These are phyloP conservation scores for Antrozous pallidus DNA, from an alignment of 2,797 vertebrate genomes.

Conservation along the genomic window DNA sequence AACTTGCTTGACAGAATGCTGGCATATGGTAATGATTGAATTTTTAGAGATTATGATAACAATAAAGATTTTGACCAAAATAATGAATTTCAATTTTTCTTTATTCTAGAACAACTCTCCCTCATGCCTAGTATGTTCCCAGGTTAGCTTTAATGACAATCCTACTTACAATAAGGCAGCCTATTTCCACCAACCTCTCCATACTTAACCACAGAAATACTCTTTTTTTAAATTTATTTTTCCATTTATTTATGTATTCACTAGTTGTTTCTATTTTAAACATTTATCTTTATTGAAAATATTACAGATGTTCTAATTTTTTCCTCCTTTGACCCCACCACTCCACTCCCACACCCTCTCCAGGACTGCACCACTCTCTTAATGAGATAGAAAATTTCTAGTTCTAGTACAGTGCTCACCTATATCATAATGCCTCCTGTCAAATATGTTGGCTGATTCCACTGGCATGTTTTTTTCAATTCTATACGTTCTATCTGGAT, in stretches of 20 bases:
- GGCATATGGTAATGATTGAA: not conserved
- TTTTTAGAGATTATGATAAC: conserved; percentile 13
- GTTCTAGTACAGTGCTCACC: not conserved
- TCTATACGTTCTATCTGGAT: not conserved
- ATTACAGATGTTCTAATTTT: too few relatives aligned
- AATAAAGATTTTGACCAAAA: not conserved
- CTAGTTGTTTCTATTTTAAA: too few relatives aligned
- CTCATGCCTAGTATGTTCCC: not conserved
- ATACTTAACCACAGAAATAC: not conserved
- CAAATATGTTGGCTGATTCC: conserved; percentile 6
- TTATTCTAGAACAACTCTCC: not conserved
- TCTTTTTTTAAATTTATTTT: too few relatives aligned
- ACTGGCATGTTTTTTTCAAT: conserved; percentile 32
- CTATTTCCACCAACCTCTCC: not conserved
- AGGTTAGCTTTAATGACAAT: not conserved
- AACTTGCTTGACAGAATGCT: not conserved
- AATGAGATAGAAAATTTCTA: not conserved
- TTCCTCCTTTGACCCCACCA: too few relatives aligned
- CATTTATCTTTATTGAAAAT: too few relatives aligned
- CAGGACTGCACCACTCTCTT: not conserved
- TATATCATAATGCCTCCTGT: not conserved
- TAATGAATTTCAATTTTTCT: not conserved
- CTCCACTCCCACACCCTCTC: too few relatives aligned
- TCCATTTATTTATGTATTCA: too few relatives aligned
- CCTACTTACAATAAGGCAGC: not conserved